Conservation (phyloP, 2,113 vertebrate species). For the Cryptotis parvus region DNA sequence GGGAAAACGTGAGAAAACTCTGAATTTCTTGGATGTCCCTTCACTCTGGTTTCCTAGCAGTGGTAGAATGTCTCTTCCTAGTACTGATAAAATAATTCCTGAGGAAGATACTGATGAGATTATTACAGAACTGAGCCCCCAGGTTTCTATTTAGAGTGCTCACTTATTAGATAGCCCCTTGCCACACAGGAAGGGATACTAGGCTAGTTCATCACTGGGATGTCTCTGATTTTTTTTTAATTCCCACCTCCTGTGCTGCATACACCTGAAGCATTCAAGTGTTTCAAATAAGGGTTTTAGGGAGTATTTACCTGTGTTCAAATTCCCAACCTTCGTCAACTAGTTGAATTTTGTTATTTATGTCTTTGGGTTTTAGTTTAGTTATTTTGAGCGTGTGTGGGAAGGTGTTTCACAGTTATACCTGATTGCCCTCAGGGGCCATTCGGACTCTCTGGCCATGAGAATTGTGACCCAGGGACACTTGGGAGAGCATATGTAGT, state of each 20-base stretch:
- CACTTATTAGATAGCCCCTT: neutral
- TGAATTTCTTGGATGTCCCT: neutral
- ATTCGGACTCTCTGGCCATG: no score
- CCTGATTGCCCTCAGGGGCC: no score
- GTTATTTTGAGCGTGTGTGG: no score
- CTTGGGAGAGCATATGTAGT: no score
- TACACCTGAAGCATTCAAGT: neutral
- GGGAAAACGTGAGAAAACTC: neutral
- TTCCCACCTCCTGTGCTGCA: neutral
- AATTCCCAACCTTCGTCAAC: neutral
- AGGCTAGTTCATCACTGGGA: neutral
- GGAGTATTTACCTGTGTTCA: neutral
- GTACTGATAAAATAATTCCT: neutral
- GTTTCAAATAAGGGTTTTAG: neutral
- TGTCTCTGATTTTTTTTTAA: neutral
- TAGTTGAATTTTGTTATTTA: neutral
- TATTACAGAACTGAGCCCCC: neutral
- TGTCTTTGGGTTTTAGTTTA: no score
- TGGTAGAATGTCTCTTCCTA: neutral
- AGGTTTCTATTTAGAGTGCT: neutral
- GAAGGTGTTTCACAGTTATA: no score
- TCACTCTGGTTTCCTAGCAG: neutral
- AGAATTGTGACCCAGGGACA: no score
- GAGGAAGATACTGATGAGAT: neutral
- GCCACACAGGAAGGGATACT: neutral